Percentiles rank a stretch among this genome's conserved stretches.
Conservation (phyloP, 2,113 vertebrate species). For the Hystrix brachyura region DNA sequence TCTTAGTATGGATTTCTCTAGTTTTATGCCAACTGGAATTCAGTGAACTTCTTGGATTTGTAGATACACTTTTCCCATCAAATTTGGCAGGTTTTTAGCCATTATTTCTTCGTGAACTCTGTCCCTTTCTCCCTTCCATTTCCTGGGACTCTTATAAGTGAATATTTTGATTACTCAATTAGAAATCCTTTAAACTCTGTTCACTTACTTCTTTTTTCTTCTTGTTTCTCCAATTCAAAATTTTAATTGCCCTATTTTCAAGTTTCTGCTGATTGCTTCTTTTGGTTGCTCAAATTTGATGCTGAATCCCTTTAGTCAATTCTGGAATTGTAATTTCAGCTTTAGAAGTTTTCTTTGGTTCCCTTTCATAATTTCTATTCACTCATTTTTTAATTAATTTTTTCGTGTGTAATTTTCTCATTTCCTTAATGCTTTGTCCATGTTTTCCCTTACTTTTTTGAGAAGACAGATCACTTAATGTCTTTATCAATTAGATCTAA, state of each 20-base stretch:
- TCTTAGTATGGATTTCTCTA: neutral
- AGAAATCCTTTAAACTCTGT: neutral
- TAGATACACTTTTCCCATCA: neutral
- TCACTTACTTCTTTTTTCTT: neutral
- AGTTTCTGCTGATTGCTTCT: neutral
- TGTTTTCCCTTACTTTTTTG: neutral
- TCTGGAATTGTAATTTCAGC: neutral
- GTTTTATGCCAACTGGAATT: neutral
- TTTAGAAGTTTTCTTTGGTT: neutral
- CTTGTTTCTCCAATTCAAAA: neutral
- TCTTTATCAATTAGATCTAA: neutral
- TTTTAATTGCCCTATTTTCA: neutral
- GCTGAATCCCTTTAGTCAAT: neutral
- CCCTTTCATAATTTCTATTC: neutral
- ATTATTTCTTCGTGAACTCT: neutral
- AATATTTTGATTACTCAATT: neutral
- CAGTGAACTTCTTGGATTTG: neutral
- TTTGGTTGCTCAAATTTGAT: neutral
- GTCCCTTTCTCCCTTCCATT: neutral
- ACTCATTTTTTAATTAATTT: neutral
- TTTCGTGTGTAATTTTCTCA: neutral
- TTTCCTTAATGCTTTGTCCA: neutral
- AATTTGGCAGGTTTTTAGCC: neutral
- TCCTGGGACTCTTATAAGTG: neutral
- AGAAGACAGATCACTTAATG: neutral